Percentiles rank a stretch among this genome's conserved stretches.
Conservation (phyloP, 2,113 vertebrate species). For the Amphilophus citrinellus region DNA sequence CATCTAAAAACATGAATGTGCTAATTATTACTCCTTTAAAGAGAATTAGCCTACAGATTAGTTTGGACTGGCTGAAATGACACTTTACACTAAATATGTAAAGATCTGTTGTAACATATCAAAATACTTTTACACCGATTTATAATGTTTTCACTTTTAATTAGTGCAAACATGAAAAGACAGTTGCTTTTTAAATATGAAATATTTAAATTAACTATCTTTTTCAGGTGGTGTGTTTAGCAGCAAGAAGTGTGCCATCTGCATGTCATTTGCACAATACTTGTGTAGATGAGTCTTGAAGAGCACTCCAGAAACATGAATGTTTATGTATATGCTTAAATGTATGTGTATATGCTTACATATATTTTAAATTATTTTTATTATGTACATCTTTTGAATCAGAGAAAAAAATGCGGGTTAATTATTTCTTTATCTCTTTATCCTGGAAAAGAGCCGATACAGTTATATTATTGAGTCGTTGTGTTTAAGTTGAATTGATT, state of each 20-base stretch:
- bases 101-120: not conserved
- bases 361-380: too few species aligned
- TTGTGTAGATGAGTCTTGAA: not conserved
- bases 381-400: too few species aligned
- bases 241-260: not conserved
- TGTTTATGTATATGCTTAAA: not conserved
- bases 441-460: too few species aligned
- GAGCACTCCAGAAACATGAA: not conserved
- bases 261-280: not conserved
- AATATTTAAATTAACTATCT: not conserved
- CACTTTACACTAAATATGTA: fast-evolving
- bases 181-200: too few species aligned
- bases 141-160: not conserved
- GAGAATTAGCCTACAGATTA: not conserved
- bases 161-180: not conserved
- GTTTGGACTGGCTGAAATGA: not conserved
- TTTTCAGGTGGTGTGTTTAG: not conserved
- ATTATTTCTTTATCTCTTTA: too few species aligned
- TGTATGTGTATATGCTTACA: not conserved
- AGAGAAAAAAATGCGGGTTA: too few species aligned
- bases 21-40: not conserved
- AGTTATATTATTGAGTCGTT: too few species aligned
- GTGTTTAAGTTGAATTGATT: too few species aligned
- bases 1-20: not conserved
- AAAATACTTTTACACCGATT: not conserved